Base-by-base conservation (phyloP, 2,797 vertebrate genomes). In the Oreonectes daqikongensis region DNA sequence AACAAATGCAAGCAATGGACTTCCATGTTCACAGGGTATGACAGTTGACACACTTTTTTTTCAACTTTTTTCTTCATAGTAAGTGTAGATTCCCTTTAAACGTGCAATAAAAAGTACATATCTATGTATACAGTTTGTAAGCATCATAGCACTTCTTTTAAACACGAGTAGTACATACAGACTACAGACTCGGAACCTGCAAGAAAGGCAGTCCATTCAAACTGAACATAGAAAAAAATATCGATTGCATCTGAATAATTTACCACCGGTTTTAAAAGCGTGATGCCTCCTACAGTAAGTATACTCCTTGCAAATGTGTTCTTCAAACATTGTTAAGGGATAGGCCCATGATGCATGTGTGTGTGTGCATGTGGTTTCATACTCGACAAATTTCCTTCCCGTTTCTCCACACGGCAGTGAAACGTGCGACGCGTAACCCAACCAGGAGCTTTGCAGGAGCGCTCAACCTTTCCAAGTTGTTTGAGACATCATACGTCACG, bases 61-160 rank as follows among this genome's bases (percentile, higher is more conserved):
- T 69, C 5, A 20, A 50, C 30, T 80, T 86, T 87, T 89, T 90
- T 88, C 89, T 92, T 92, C 89, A 88, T 89, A 89, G 79, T 90
- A 95, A 93, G 92, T 92, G 93, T 93, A 91, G 94, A 94, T 95
- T 93, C 90, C 90, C 92, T 94, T 91, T 95, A 96, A 95, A 94
- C 95, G 94, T 98, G 96, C 95, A 99, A 95, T 95, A 96, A 95
- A 97, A 98, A 95, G 92, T 95, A 94, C 92, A 92, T 94, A 94
- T 93, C 90, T 84, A 92, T 95, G 95, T 95, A 94, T 96, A 96
- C 93, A 96, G 93, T 94, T 95, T 93, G 93, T 95, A 97, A 96
- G 95, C 94, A 95, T 95, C 95, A 94, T 95, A 96, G 94, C 92
- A 94, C 94, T 95, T 95, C 88, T 93, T 95, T 79, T 93, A 93